phyloP scores from a whole-genome alignment of 2,113 vertebrate genomes.

The Alectura lathami region DNA sequence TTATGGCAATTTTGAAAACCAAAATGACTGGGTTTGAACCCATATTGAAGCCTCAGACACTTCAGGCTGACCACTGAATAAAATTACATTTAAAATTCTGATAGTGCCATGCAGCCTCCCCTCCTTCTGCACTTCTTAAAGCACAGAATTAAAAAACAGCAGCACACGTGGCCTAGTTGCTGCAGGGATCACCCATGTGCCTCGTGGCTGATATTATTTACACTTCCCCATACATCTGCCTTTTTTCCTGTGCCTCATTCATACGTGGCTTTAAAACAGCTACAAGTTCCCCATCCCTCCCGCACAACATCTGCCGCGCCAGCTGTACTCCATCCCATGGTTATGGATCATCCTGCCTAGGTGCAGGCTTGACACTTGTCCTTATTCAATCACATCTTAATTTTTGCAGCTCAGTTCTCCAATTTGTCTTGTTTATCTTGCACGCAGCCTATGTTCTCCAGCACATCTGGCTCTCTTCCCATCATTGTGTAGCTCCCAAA shows the following conservation, averaged over 20 bases:
- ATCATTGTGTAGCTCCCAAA: background rate
- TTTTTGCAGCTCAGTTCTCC: background rate
- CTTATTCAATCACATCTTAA: background rate
- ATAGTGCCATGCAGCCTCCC: background rate
- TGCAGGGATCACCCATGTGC: background rate
- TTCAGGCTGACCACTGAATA: background rate
- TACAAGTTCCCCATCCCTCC: background rate
- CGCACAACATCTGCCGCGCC: background rate
- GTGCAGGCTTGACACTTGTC: background rate
- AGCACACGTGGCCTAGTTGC: rapidly evolving
- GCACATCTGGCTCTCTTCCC: background rate
- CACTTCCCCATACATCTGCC: background rate
- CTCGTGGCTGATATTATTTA: background rate
- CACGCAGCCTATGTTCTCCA: background rate
- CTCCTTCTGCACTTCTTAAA: background rate
- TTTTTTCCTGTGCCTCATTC: background rate
- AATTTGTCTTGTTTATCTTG: background rate
- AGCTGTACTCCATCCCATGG: background rate
- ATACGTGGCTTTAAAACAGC: background rate
- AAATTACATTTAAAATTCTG: background rate
- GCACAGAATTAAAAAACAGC: background rate
- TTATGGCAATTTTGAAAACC: background rate
- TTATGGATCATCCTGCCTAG: background rate
- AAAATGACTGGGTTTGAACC: background rate
- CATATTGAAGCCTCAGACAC: background rate